Evolutionary conservation across 2,888 invertebrate species (phyloP), one percentile per base, ranked within the genome.

Genomic region (Drosophila colorata): DNA sequence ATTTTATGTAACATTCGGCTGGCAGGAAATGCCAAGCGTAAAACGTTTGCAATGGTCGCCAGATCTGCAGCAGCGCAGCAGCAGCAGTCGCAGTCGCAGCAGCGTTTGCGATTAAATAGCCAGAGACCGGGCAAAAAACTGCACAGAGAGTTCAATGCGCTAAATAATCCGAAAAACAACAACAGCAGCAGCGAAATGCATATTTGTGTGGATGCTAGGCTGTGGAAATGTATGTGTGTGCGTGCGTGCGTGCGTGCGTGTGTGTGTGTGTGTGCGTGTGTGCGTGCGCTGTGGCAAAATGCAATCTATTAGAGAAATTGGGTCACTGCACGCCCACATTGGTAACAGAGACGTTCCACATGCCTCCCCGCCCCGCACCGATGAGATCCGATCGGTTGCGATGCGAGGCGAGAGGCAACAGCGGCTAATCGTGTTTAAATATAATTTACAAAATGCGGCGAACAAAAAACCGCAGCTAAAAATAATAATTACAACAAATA

Each of bases 291-390:
- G 82, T 69, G 61, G 80, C 83, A 78, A 83, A 83, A 80, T 80
- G 83, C 86, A 83, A 78, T 83, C 83, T 83, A 83, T 83, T 86
- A 86, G 78, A 78, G 66, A 83, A 83, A 83, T 83, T 86, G 69
- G 83, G 80, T 86, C 83, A 83, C 78, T 83, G 86, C 86, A 83
- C 83, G 86, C 83, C 86, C 80, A 83, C 83, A 75, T 78, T 83
- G 83, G 80, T 83, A 78, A 78, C 73, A 80, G 61, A 61, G 60
- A 46, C 52, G 23, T 40, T 44, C 16, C 44, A 33, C 40, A 9
- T 18, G 38, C n/a, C 38, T n/a, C 28, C 38, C n/a, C 25, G 53
- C 43, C 11, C 53, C 6, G 23, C 23, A 6, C 41, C 23, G 33
- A 4, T 13, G 11, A 13, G 69, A 59, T 61, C 64, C 37, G 55